Conservation (phyloP, 2,888 invertebrate species). For the Cryptus armator region DNA sequence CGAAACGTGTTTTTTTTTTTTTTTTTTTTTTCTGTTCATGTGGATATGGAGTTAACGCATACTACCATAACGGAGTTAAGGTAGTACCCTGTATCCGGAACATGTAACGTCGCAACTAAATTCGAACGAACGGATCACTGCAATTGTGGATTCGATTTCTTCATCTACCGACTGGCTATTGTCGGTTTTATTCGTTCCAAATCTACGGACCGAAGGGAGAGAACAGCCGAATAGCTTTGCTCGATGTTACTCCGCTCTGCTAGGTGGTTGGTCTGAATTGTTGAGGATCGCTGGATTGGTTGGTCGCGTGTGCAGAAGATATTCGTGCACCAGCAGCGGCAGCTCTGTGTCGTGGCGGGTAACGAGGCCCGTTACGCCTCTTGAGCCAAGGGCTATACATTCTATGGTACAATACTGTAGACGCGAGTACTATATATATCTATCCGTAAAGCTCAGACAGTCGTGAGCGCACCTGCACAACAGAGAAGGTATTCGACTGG, state of each 20-base stretch:
- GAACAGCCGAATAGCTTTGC: slow-evolving; percentile 4
- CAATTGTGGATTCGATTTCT: slow-evolving; percentile 28
- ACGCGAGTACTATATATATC: slow-evolving; percentile 1
- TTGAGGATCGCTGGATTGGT: slow-evolving; percentile 40
- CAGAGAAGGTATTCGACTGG: slow-evolving; percentile 51
- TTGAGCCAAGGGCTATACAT: slow-evolving; percentile 47
- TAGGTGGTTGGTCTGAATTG: slow-evolving; percentile 23
- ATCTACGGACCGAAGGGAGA: slow-evolving; percentile 11
- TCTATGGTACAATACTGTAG: slow-evolving; percentile 40
- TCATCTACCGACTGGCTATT: not conserved
- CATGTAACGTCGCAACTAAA: not conserved
- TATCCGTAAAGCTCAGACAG: slow-evolving; percentile 18
- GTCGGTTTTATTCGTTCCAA: slow-evolving; percentile 13
- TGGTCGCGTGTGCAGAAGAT: slow-evolving; percentile 48
- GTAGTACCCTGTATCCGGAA: not conserved
- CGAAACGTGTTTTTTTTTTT: not conserved
- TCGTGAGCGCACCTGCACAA: slow-evolving; percentile 59
- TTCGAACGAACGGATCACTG: slow-evolving; percentile 7
- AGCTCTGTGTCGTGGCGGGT: slow-evolving; percentile 34
- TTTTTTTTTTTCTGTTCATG: not conserved
- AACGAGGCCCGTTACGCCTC: slow-evolving; percentile 51
- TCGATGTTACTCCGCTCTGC: not conserved
- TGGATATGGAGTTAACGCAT: not conserved
- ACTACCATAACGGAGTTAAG: not conserved
- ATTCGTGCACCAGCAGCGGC: slow-evolving; percentile 33